These are phyloP conservation scores for Chroicocephalus ridibundus DNA, from an alignment of 2,113 vertebrate genomes.

Conservation along the genomic window DNA sequence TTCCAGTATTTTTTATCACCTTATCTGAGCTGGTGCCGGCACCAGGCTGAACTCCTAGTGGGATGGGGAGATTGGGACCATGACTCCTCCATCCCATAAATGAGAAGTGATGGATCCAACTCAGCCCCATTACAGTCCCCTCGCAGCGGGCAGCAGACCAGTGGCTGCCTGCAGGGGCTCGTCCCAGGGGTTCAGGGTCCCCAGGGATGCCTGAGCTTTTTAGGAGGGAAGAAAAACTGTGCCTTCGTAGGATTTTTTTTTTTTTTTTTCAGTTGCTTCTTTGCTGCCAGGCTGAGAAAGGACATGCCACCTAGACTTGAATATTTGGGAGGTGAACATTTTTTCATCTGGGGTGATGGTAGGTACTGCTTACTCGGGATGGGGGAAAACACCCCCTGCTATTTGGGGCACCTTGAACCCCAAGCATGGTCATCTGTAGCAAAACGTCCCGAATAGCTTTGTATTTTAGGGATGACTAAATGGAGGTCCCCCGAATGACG, in stretches of 20 bases:
- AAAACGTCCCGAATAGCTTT: neutral
- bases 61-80: neutral
- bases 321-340: neutral
- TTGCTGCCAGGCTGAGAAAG: neutral
- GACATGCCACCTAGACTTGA: fast-evolving
- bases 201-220: neutral
- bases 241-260: neutral
- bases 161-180: neutral
- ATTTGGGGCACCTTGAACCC: neutral
- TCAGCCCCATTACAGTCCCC: neutral
- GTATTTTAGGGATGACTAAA: neutral
- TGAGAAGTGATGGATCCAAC: neutral
- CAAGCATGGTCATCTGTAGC: fast-evolving
- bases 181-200: fast-evolving
- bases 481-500: neutral
- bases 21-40: neutral
- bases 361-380: neutral
- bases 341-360: neutral
- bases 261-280: neutral
- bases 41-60: neutral
- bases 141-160: neutral
- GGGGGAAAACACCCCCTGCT: neutral
- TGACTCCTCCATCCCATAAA: neutral
- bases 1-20: neutral
- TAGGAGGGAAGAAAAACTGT: neutral